phyloP scores from a whole-genome alignment of 2,888 invertebrate genomes.

The Meiosimyza decipiens region DNA sequence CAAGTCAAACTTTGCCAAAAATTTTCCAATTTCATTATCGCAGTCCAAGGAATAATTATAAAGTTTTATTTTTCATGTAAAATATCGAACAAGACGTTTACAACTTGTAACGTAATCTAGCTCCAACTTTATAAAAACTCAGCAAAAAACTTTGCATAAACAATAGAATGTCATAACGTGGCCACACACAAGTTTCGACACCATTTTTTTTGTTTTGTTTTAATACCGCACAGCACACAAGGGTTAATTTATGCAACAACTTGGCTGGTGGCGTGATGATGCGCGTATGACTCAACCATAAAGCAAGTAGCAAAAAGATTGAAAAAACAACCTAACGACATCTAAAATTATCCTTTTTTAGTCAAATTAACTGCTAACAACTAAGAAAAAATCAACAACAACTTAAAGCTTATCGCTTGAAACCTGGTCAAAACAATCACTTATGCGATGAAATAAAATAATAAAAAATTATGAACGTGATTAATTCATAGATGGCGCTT shows the following conservation, averaged over 20 bases:
- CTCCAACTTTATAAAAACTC: neutral
- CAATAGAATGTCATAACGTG: slow-evolving; percentile 34
- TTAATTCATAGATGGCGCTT: slow-evolving; percentile 49
- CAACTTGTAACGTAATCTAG: too few relatives aligned
- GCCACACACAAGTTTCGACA: slow-evolving; percentile 28
- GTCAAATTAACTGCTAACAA: slow-evolving; percentile 44
- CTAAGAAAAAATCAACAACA: neutral
- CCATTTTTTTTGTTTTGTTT: slow-evolving; percentile 1
- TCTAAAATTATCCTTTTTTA: slow-evolving; percentile 45
- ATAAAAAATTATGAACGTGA: slow-evolving; percentile 43
- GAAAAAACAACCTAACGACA: slow-evolving; percentile 25
- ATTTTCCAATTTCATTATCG: too few relatives aligned
- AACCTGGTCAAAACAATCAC: slow-evolving; percentile 28
- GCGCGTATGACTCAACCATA: slow-evolving; percentile 43
- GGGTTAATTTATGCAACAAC: slow-evolving; percentile 35
- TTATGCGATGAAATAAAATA: neutral
- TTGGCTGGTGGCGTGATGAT: slow-evolving; percentile 45
- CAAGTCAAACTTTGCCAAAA: too few relatives aligned
- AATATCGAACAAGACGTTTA: too few relatives aligned
- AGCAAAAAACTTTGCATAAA: slow-evolving; percentile 15
- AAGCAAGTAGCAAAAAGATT: neutral
- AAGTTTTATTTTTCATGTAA: too few relatives aligned
- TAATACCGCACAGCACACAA: slow-evolving; percentile 7
- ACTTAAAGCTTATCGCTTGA: slow-evolving; percentile 20
- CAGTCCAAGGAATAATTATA: too few relatives aligned